A percentile compares a stretch with the other conserved stretches of the same genome.
These are phyloP conservation scores for Cantharis lateralis DNA, from an alignment of 2,888 invertebrate genomes.

Conservation along the genomic window DNA sequence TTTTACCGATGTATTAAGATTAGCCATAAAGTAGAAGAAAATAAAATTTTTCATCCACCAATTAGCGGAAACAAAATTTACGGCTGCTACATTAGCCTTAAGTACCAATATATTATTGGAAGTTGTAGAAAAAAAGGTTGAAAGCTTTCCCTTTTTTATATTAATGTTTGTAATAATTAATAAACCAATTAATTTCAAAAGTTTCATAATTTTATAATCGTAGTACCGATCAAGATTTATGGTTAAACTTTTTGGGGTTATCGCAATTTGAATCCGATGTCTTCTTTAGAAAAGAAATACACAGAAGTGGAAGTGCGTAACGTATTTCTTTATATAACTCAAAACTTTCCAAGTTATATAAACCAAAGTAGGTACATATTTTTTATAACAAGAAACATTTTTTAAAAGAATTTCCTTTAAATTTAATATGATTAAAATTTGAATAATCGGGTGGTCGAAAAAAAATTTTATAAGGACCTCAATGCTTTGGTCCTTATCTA, in stretches of 20 bases:
- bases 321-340: background rate
- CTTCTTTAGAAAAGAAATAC: background rate
- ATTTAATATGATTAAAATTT: background rate
- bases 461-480: no score
- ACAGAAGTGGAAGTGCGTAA: background rate
- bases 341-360: background rate
- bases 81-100: background rate
- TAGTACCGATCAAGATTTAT: background rate
- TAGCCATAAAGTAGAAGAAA: background rate
- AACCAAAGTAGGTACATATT: background rate
- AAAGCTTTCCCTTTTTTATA: background rate
- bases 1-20: background rate
- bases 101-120: background rate
- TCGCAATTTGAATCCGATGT: background rate
- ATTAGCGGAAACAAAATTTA: background rate
- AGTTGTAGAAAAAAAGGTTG: background rate
- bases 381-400: background rate
- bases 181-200: background rate
- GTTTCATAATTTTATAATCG: background rate
- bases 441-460: no score
- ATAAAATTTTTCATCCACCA: background rate
- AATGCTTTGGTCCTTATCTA: no score
- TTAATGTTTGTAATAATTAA: background rate
- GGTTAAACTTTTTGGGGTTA: background rate
- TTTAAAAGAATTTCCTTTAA: background rate